Base-by-base conservation (phyloP, 2,113 vertebrate genomes). In the Sinocyclocheilus anophthalmus region DNA sequence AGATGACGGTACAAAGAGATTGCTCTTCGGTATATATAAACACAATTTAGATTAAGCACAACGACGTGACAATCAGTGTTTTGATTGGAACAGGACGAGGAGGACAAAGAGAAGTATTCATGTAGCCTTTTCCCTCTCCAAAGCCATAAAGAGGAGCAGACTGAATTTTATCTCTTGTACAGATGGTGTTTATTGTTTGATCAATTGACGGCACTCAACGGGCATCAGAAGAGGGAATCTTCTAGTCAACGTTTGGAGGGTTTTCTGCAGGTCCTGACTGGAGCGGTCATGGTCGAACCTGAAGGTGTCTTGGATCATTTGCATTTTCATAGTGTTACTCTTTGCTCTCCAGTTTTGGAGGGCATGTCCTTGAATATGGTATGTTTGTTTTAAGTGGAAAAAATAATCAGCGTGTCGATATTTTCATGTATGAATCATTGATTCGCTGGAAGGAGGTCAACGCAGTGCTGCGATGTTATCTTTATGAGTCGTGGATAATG, bases 1-100 rank as follows among this genome's bases (percentile, higher is more conserved):
- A 39, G 33, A 57, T n/a, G 55, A 73, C 73, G 42, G 20, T 8
- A 33, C 55, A 67, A n/a, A 33, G 14, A 67, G 77, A 48, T 69
- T 69, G 73, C 76, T 57, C 39, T 59, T 85, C 73, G 42, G 69
- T 79, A 94, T 95, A 42, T 24, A 76, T 61, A 70, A 24, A n/a
- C n/a, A 33, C 11, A 48, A 70, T 78, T 77, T 83, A 61, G 55
- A 86, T 79, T 84, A 85, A 88, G 84, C 82, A 88, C 88, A 90
- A 97, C 18, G 95, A 92, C 87, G 89, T 0, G 96, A 96, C 95
- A 96, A 96, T 96, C 95, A 93, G 89, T 90, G 85, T 92, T 93
- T 83, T 78, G 87, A 83, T 76, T 90, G 76, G 20, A 45, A 77
- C 59, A 82, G 57, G 3, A 77, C 6, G 2, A 73, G 61, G 61